phyloP scores from a whole-genome alignment of 2,797 vertebrate species.

The Gadopsis marmoratus region DNA sequence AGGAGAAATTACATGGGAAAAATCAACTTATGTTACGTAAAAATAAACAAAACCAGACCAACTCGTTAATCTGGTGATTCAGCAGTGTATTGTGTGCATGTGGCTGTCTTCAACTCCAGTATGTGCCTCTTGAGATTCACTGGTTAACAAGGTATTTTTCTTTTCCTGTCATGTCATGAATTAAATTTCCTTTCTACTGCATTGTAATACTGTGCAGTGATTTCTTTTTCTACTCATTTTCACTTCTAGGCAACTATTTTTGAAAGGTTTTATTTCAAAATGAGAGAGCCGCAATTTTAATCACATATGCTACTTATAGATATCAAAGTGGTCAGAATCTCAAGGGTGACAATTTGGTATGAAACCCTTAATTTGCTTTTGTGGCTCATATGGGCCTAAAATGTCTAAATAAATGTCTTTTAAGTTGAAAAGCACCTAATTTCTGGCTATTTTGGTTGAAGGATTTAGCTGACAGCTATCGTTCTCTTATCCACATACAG shows the following conservation, averaged over 20 bases:
- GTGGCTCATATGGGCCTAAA: slow-evolving; percentile 36
- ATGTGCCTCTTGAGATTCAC: slow-evolving; percentile 74
- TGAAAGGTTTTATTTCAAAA: slow-evolving; percentile 41
- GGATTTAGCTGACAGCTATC: slow-evolving; percentile 3
- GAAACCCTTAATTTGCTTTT: slow-evolving; percentile 42
- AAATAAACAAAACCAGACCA: slow-evolving; percentile 3
- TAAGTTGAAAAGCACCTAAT: slow-evolving; percentile 38
- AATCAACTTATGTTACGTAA: background rate
- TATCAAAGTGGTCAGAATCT: background rate
- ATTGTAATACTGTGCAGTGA: slow-evolving; percentile 40
- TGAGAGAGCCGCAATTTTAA: slow-evolving; percentile 36
- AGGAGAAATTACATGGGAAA: background rate
- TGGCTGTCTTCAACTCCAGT: slow-evolving; percentile 49
- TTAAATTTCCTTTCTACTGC: slow-evolving; percentile 46
- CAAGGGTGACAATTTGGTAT: background rate
- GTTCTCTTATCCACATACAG: background rate
- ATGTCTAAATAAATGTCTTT: slow-evolving; percentile 62
- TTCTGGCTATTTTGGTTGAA: slow-evolving; percentile 38
- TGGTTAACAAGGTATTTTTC: slow-evolving; percentile 55
- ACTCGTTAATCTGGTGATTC: background rate
- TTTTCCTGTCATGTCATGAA: slow-evolving; percentile 54
- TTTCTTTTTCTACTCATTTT: slow-evolving; percentile 52
- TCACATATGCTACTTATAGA: background rate
- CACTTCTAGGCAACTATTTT: slow-evolving; percentile 24
- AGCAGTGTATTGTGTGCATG: slow-evolving; percentile 33